Percentiles rank a stretch among this genome's conserved stretches.
These are phyloP conservation scores for Salpingus planirostris DNA, from an alignment of 2,888 invertebrate genomes.

Conservation along the genomic window DNA sequence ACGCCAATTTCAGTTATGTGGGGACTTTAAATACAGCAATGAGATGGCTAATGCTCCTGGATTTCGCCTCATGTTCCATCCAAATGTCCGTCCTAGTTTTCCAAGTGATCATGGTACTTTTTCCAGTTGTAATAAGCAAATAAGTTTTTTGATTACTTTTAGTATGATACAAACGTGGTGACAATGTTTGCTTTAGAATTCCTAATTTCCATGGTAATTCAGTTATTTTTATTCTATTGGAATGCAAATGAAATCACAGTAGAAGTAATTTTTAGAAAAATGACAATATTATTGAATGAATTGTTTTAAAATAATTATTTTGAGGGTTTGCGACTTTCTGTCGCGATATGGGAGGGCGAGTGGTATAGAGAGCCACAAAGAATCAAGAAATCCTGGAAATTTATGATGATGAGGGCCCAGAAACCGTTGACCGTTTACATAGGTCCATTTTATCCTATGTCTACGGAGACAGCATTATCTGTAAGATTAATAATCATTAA, in stretches of 20 bases:
- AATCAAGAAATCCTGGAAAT: constrained; percentile 17
- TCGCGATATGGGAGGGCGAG: constrained; percentile 19
- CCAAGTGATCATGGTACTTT: constrained; percentile 20
- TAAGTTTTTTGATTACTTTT: constrained; percentile 8
- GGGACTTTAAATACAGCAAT: constrained; percentile 19
- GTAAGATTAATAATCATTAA: not conserved
- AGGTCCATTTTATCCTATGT: constrained; percentile 24
- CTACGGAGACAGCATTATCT: constrained; percentile 16
- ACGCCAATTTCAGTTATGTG: constrained; percentile 19
- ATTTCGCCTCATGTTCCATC: constrained; percentile 23
- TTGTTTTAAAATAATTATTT: constrained; percentile 7
- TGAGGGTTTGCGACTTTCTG: constrained; percentile 17
- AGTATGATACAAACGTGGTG: constrained; percentile 5
- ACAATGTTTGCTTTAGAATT: constrained; percentile 4
- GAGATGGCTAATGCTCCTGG: constrained; percentile 23
- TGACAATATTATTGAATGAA: too few relatives aligned
- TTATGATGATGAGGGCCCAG: constrained; percentile 22
- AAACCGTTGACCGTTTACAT: constrained; percentile 20
- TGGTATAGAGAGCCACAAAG: constrained; percentile 20
- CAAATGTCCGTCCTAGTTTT: constrained; percentile 23
- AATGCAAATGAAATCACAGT: constrained; percentile 26
- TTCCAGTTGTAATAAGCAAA: too few relatives aligned
- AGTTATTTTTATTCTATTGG: constrained; percentile 27
- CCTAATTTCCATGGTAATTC: constrained; percentile 14
- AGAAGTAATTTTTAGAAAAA: constrained; percentile 15